Percentiles rank a stretch among this genome's conserved stretches.
phyloP scores from a whole-genome alignment of 1,140 invertebrate species.

The Pristionchus pacificus region DNA sequence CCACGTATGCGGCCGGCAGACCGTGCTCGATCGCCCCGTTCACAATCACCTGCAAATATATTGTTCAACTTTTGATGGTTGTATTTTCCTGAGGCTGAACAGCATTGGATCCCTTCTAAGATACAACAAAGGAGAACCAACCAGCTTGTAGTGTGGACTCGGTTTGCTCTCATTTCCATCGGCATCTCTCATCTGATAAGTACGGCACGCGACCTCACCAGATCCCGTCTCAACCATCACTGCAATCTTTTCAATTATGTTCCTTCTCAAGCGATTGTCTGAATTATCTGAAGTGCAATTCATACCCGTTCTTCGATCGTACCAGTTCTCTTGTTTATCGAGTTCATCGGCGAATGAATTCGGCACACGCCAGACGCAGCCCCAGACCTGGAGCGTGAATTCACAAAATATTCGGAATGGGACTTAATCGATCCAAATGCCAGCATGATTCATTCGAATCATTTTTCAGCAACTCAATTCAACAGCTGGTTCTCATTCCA shows the following conservation, averaged over 20 bases:
- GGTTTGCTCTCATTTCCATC: background rate
- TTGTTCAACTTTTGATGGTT: slow-evolving; percentile 49
- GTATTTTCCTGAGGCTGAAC: slow-evolving; percentile 32
- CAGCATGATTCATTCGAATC: background rate
- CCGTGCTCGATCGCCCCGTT: slow-evolving; percentile 43
- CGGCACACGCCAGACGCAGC: slow-evolving; percentile 36
- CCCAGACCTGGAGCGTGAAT: slow-evolving; percentile 14
- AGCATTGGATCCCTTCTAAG: slow-evolving; percentile 8
- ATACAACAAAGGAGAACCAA: background rate
- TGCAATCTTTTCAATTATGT: slow-evolving; percentile 5
- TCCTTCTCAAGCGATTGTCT: background rate
- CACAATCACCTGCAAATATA: slow-evolving; percentile 47
- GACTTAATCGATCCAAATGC: background rate
- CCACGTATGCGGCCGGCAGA: slow-evolving; percentile 40
- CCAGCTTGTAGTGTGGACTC: slow-evolving; percentile 5
- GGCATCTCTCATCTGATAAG: background rate
- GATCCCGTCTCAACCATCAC: background rate
- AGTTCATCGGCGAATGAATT: slow-evolving; percentile 42
- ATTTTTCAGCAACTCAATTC: background rate
- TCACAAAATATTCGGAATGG: background rate
- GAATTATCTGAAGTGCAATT: background rate
- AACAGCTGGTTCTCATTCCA: background rate
- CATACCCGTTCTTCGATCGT: slow-evolving; percentile 48
- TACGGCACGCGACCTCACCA: background rate
- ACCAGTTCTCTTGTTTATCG: slow-evolving; percentile 41